Base-by-base conservation (phyloP, 2,797 vertebrate species). In the Sparus aurata region DNA sequence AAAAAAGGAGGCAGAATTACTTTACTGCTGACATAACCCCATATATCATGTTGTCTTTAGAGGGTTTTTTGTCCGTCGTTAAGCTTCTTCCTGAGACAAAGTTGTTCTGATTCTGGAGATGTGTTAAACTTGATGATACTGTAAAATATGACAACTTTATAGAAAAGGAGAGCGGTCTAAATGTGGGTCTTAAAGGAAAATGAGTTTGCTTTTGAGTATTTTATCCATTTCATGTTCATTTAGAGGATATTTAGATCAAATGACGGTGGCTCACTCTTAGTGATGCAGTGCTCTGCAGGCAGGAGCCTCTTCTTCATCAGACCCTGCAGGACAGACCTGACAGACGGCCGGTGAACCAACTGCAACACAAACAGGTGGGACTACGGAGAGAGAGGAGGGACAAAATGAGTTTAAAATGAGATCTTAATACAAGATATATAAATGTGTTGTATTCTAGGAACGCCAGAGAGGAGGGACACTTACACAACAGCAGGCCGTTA, bases 401-500 rank as follows among this genome's bases (percentile, higher is more conserved):
- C 2, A 12, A 25, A 1, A 13, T 0, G 2, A 2, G 12, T 23
- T 57, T 12, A 43, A 22, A 13, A 22, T 9, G 16, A 16, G 11
- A 17, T 22, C 38, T 10, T 13, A 5, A 17, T 49, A 16, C 6
- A 1, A 18, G 4, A 50, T 10, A 3, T 5, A 1, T 43, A 38
- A 15, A 20, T 0, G 23, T 38, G 22, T 16, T 43, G 30, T 2
- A 52, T 18, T 1, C 30, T 23, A 13, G 52, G 22, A 25, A 4
- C 5, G 30, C 34, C 34, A 38, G 34, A 38, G 38, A 13, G 7
- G 22, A 16, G 27, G 17, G 50, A 9, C 12, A 96, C 98, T 96
- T 86, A 99, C 98, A 0, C 98, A 99, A 89, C 98, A 99, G 94
- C 98, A 99, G 87, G 97, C 97, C 0, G 98, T 99, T 69, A 99